Evolutionary conservation across 2,113 vertebrate genomes (phyloP), one percentile per base, ranked within the genome.

Genomic region (Takifugu flavidus): DNA sequence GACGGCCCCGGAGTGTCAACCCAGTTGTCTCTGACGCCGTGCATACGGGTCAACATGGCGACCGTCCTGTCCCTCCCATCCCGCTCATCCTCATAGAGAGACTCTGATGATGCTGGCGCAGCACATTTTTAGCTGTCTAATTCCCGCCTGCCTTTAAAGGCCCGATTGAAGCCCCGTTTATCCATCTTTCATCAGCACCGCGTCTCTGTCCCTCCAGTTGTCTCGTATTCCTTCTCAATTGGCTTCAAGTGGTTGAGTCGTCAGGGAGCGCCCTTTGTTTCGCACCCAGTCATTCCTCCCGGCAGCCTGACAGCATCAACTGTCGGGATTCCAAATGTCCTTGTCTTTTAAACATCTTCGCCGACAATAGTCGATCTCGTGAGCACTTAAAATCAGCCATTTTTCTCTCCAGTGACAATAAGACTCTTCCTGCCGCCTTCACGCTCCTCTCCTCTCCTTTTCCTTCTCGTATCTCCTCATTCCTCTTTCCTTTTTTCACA

Each of bases 331-430:
- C n/a, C 15, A 5, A 15, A 47, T 15, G 42, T 43, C 59, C 56
- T 78, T 73, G 80, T 79, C 83, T 87, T 78, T 75, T 70, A 75
- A 86, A 82, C 79, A 80, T 86, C 77, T 72, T 62, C 70, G 73
- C 76, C 87, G 84, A 88, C 78, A 90, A 78, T 76, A 71, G 20
- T 20, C 20, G 72, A 62, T 78, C 64, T 79, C 67, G 65, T 82
- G 77, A 88, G 80, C 78, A 64, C 75, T 80, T 82, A 84, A 87
- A 90, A 84, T 77, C 62, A 77, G 85, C 71, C 72, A 67, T 67
- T 72, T 46, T 59, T 59, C 75, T 83, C 70, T 75, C 49, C 54
- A 73, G 65, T 79, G 80, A 85, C 81, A 79, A 81, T 11, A 57
- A 27, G 44, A 67, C 61, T 79, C 70, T 76, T 73, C 53, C 60